Percentiles rank a stretch among this genome's conserved stretches.
Conservation (phyloP, 2,888 invertebrate genomes). For the Choristoneura rosaceana region DNA sequence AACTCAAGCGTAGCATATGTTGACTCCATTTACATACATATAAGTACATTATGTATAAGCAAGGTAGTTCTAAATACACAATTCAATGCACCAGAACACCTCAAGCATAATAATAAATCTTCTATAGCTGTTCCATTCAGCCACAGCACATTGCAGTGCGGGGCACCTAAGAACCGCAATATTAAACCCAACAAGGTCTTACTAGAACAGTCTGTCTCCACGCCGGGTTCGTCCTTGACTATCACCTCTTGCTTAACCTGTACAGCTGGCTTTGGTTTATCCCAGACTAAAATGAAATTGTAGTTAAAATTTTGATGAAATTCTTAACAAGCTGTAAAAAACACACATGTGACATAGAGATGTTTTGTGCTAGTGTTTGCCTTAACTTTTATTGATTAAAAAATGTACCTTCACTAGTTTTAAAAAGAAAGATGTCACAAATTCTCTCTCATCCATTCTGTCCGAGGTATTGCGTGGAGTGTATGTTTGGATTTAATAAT, state of each 20-base stretch:
- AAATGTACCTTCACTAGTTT: no score
- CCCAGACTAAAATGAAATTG: constrained; percentile 32
- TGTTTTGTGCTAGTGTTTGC: no score
- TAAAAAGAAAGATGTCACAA: no score
- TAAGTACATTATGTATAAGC: not conserved
- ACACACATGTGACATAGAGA: no score
- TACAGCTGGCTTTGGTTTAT: constrained; percentile 52
- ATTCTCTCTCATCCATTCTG: no score
- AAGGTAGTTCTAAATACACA: constrained; percentile 35
- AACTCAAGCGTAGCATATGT: no score
- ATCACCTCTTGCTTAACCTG: constrained; percentile 71
- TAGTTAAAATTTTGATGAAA: no score
- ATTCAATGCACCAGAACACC: constrained; percentile 37
- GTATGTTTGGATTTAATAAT: no score
- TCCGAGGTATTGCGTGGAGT: no score
- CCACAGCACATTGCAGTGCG: constrained; percentile 10
- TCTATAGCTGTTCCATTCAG: constrained; percentile 26
- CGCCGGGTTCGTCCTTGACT: constrained; percentile 70
- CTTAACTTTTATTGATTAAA: no score
- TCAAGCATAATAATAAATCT: not conserved
- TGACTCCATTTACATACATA: no score
- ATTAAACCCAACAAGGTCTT: constrained; percentile 15
- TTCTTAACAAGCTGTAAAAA: no score
- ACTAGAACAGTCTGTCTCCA: constrained; percentile 57
- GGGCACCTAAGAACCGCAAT: constrained; percentile 24